These are phyloP conservation scores for Atherinosoma microstoma DNA, from an alignment of 2,797 vertebrate species.

Conservation along the genomic window DNA sequence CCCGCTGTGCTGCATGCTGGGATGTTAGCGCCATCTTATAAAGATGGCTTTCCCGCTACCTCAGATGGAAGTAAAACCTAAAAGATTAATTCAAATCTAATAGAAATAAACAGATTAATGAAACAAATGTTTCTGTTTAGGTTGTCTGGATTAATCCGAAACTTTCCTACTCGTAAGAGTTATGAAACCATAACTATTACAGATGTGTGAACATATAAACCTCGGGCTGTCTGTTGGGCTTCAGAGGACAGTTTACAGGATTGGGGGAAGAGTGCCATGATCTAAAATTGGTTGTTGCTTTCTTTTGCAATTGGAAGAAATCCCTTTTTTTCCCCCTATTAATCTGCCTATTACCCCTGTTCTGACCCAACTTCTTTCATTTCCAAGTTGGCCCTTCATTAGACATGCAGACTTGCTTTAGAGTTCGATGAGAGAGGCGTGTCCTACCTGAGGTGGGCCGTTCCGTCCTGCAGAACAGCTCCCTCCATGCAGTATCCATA, in stretches of 20 bases:
- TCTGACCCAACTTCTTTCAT: slow-evolving; percentile 56
- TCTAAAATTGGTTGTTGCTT: slow-evolving; percentile 22
- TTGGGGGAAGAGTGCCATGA: not conserved
- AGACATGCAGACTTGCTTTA: slow-evolving; percentile 40
- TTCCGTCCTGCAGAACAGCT: slow-evolving; percentile 85
- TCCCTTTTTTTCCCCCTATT: slow-evolving; percentile 23
- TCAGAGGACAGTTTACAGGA: too few relatives aligned
- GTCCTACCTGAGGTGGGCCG: slow-evolving; percentile 83
- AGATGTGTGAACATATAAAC: not conserved
- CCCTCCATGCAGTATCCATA: slow-evolving; percentile 87
- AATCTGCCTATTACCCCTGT: slow-evolving; percentile 53
- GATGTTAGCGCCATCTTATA: not conserved
- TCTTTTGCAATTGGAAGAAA: slow-evolving; percentile 41
- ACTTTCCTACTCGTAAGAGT: not conserved
- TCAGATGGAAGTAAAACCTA: not conserved
- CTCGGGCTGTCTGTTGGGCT: too few relatives aligned
- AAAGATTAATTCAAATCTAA: not conserved
- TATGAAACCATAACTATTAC: not conserved
- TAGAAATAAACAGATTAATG: not conserved
- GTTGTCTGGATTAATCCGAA: not conserved
- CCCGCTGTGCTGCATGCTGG: not conserved
- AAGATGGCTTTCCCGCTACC: not conserved
- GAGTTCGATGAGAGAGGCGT: slow-evolving; percentile 18
- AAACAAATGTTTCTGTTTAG: too few relatives aligned
- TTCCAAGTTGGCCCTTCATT: slow-evolving; percentile 62